These are phyloP conservation scores for Cephalopholis sonnerati DNA, from an alignment of 2,113 vertebrate species.

Conservation along the genomic window DNA sequence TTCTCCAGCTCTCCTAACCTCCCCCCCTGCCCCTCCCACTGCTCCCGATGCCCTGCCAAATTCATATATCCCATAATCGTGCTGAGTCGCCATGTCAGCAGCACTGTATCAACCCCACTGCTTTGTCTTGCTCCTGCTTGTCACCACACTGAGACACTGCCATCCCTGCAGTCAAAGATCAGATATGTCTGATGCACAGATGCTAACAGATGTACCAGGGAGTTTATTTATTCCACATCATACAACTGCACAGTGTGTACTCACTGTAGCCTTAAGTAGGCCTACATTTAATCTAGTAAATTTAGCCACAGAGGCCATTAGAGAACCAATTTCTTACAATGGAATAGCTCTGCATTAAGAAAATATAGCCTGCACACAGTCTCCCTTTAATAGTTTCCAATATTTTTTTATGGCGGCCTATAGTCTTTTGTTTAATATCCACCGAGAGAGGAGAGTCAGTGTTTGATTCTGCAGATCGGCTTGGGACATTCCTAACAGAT, in stretches of 20 bases:
- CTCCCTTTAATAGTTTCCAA: slow-evolving; percentile 21
- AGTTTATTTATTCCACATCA: slow-evolving; percentile 6
- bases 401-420: not conserved
- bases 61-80: slow-evolving; percentile 76
- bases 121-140: slow-evolving; percentile 70
- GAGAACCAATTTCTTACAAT: slow-evolving; percentile 7
- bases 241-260: not conserved
- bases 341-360: slow-evolving; percentile 8
- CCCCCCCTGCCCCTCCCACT: slow-evolving; percentile 37
- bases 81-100: slow-evolving; percentile 75
- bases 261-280: slow-evolving; percentile 7
- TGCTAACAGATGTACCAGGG: not conserved
- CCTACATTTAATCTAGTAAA: slow-evolving; percentile 30
- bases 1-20: slow-evolving; percentile 50
- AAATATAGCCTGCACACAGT: slow-evolving; percentile 18
- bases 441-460: slow-evolving; percentile 3
- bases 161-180: slow-evolving; percentile 57
- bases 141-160: slow-evolving; percentile 53
- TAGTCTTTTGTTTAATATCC: slow-evolving; percentile 36
- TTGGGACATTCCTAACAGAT: slow-evolving; percentile 73
- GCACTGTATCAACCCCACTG: slow-evolving; percentile 61
- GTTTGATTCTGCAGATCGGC: slow-evolving; percentile 48
- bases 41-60: slow-evolving; percentile 73
- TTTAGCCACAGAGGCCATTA: slow-evolving; percentile 20
- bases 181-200: slow-evolving; percentile 48